A percentile compares a stretch with the other conserved stretches of the same genome.
These are phyloP conservation scores for Thryonomys swinderianus DNA, from an alignment of 2,113 vertebrate genomes.

Conservation along the genomic window DNA sequence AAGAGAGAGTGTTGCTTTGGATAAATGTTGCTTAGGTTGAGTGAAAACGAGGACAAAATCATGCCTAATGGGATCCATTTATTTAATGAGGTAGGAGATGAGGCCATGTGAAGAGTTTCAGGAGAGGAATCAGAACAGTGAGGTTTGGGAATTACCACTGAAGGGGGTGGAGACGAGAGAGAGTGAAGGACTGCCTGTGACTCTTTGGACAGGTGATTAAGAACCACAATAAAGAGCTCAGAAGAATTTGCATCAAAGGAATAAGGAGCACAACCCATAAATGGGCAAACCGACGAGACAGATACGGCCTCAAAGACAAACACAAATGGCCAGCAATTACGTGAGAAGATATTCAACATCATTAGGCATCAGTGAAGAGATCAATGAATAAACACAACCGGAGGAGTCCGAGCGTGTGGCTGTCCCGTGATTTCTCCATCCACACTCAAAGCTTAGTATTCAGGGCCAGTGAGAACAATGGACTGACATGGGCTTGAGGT, in stretches of 20 bases:
- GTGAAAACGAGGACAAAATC: background rate
- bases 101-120: background rate
- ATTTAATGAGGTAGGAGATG: background rate
- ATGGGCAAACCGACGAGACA: background rate
- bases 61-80: background rate
- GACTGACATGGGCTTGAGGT: background rate
- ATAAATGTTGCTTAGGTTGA: background rate
- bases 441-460: background rate
- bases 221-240: background rate
- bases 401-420: background rate
- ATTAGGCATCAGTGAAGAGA: background rate
- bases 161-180: background rate
- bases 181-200: background rate
- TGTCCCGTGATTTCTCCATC: background rate
- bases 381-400: background rate
- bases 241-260: background rate
- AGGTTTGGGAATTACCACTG: background rate
- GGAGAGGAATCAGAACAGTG: background rate
- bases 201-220: background rate
- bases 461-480: background rate
- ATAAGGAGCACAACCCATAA: background rate
- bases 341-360: too few relatives aligned
- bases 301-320: background rate
- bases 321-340: background rate
- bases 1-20: background rate